These are phyloP conservation scores for Gavialis gangeticus DNA, from an alignment of 2,113 vertebrate genomes.

Conservation along the genomic window DNA sequence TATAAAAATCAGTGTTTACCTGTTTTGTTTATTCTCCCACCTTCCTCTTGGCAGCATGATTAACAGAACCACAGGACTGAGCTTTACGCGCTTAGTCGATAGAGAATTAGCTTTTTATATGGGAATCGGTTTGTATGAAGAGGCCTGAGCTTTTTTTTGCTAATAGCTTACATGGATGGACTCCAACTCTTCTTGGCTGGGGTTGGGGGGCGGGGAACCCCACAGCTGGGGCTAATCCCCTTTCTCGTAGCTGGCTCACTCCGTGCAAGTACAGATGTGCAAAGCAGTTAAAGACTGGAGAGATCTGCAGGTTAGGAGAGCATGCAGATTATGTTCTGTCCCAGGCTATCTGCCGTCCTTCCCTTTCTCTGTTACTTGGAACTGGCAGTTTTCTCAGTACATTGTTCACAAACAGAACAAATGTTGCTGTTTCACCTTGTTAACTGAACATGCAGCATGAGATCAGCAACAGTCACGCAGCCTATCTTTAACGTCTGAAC, in stretches of 20 bases:
- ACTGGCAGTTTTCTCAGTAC: constrained; percentile 56
- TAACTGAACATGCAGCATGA: constrained; percentile 60
- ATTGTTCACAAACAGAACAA: constrained; percentile 46
- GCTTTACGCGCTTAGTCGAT: background rate
- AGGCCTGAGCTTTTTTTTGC: constrained; percentile 42
- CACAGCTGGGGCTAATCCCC: constrained; percentile 15
- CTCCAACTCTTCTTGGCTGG: constrained; percentile 33
- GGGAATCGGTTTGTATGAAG: constrained; percentile 45
- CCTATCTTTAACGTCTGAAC: constrained; percentile 75
- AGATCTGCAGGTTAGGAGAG: constrained; percentile 12
- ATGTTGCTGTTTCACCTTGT: constrained; percentile 72
- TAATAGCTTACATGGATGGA: constrained; percentile 75
- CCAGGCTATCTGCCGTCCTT: background rate
- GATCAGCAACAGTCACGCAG: constrained; percentile 69
- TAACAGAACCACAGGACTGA: background rate
- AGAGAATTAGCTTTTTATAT: background rate
- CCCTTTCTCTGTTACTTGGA: constrained; percentile 59
- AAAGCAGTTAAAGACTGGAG: constrained; percentile 62
- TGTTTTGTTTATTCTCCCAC: background rate
- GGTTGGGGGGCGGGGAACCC: background rate
- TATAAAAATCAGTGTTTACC: background rate
- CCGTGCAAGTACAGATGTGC: constrained; percentile 64
- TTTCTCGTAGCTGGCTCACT: constrained; percentile 24
- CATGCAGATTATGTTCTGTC: background rate
- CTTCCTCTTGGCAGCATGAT: no score